Base-by-base conservation (phyloP, 1,140 invertebrate species). In the Vollenhovia emeryi region DNA sequence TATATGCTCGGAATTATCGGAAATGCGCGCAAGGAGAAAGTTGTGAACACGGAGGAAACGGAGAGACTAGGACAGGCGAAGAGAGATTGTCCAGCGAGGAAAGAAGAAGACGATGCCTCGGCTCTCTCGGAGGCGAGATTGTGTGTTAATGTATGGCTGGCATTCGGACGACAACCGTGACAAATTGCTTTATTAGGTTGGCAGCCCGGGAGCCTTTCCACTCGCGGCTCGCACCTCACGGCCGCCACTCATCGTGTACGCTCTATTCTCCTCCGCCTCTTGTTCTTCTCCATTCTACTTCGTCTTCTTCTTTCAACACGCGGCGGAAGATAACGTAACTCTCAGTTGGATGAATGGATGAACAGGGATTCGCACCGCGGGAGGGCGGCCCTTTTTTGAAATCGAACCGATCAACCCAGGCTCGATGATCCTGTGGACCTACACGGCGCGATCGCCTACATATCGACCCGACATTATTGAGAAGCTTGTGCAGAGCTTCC, bases 181-280 rank as follows among this genome's bases (percentile, higher is more conserved):
- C 93, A 94, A 94, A 94, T 94, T 94, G 93, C 93, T 94, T 94
- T 94, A 94, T 94, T 94, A 94, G 93, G 93, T 94, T 92, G 93
- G 92, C 91, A 93, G 93, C 91, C 93, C 93, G 89, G 93, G 93
- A 94, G 93, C 92, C 92, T 93, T 93, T 92, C 88, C 91, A 92
- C 91, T 91, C 88, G 85, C 66, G 87, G 87, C 91, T 89, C 85
- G 84, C 90, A 90, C 88, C 90, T 92, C 88, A 90, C 83, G 86
- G 86, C 91, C 87, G 86, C 89, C 86, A 85, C 92, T 92, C 90
- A 89, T 93, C 90, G 89, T 89, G 86, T 91, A 89, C 86, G 88
- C 87, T 87, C 88, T 91, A 90, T 91, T 92, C 91, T 90, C 88
- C 82, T 68, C 60, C 88, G 50, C 87, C 87, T 90, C 83, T 85